Evolutionary conservation across 2,888 invertebrate species (phyloP), one percentile per base, ranked within the genome.

Genomic region (Apocheima hispidaria): DNA sequence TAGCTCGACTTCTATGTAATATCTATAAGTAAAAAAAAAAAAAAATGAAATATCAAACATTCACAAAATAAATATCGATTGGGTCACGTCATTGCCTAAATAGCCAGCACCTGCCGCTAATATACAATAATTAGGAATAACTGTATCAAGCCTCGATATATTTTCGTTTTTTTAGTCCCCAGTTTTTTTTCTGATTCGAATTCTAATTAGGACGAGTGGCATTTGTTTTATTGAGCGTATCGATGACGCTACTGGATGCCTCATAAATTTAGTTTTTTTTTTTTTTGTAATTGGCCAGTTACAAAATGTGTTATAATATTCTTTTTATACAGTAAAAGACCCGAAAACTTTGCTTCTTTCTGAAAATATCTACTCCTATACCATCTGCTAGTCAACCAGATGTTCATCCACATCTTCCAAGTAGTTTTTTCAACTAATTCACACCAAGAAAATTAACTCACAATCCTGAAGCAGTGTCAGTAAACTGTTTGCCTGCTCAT

Each of bases 401-500:
- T 56, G 65, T 53, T n/a, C n/a, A n/a, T 61, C 43, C 30, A 33
- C 10, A 20, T 20, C 9, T 23, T 36, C 18, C 21, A 18, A 50
- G 50, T 40, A 71, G 73, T 77, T 72, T 74, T 72, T 68, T 60
- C 60, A 60, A 69, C 72, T 68, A 78, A 75, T 81, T 79, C 69
- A 74, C 78, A 80, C 76, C 69, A 73, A 62, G 68, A 66, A 76
- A 74, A 75, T 78, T 73, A 43, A 54, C 54, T 10, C 41, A 49
- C n/a, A n/a, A n/a, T 18, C 44, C 50, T 60, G 61, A 61, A 56
- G 40, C 35, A 56, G 50, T 59, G 38, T 64, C 64, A 60, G 61
- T 68, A 66, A 66, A 65, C 74, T 86, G 81, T 86, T 87, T 88
- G 84, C 73, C 77, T 84, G 82, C 78, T 84, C 86, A 88, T 89